Conservation (phyloP, 2,113 vertebrate genomes). For the Petrocephalus zakoni region DNA sequence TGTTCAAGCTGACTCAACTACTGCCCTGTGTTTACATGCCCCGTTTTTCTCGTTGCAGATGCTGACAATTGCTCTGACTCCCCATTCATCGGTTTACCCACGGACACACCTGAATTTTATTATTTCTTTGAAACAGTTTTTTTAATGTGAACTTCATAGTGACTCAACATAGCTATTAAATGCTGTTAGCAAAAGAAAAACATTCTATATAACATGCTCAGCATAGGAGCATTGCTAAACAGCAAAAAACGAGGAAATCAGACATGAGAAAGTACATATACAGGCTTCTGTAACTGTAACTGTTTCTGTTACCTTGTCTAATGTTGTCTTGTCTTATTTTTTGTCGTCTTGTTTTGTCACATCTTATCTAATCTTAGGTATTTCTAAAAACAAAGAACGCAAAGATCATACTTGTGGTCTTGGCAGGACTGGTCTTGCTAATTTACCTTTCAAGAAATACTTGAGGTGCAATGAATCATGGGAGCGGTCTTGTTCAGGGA, state of each 20-base stretch:
- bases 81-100: not conserved
- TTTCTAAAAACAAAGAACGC: too few relatives aligned
- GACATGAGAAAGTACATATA: not conserved
- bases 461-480: too few relatives aligned
- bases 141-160: not conserved
- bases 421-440: too few relatives aligned
- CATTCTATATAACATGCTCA: not conserved
- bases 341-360: too few relatives aligned
- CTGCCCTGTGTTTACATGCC: not conserved
- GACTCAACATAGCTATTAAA: not conserved
- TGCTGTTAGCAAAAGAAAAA: not conserved
- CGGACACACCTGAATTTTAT: not conserved
- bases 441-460: too few relatives aligned
- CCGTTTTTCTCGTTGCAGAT: not conserved
- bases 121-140: not conserved
- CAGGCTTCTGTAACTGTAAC: too few relatives aligned
- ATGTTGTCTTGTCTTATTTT: too few relatives aligned
- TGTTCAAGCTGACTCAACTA: not conserved
- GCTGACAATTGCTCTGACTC: not conserved
- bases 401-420: too few relatives aligned
- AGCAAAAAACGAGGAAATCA: not conserved
- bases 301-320: too few relatives aligned
- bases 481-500: too few relatives aligned
- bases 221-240: not conserved
- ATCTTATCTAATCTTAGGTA: too few relatives aligned